phyloP scores from a whole-genome alignment of 1,140 invertebrate species.

The Cydia fagiglandana region DNA sequence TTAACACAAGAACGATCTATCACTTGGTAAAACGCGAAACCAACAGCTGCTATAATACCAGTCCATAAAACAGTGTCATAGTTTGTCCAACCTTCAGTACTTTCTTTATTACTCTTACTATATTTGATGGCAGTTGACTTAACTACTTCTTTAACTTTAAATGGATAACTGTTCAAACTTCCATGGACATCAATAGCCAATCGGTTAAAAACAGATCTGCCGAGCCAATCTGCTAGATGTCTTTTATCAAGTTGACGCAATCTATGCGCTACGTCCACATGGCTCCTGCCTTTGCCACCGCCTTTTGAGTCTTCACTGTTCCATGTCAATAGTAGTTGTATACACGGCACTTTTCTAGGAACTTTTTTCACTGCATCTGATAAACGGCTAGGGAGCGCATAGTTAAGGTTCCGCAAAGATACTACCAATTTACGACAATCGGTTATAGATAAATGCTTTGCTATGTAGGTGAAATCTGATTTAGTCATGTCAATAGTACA shows the following conservation, averaged over 20 bases:
- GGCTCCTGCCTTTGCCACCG: constrained; percentile 79
- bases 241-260: constrained; percentile 79
- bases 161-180: constrained; percentile 49
- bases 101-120: constrained; percentile 41
- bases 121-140: constrained; percentile 40
- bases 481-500: constrained; percentile 80
- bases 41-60: constrained; percentile 40
- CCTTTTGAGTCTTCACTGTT: constrained; percentile 66
- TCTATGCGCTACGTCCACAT: constrained; percentile 76
- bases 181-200: constrained; percentile 79
- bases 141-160: constrained; percentile 40
- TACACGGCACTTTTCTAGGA: constrained; percentile 76
- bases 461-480: constrained; percentile 79
- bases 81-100: constrained; percentile 45
- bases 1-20: constrained; percentile 41
- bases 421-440: constrained; percentile 81
- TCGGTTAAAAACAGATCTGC: constrained; percentile 79
- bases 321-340: constrained; percentile 80
- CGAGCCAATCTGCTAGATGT: constrained; percentile 82
- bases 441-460: constrained; percentile 74
- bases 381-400: constrained; percentile 74
- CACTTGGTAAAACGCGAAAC: constrained; percentile 41
- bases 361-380: constrained; percentile 72
- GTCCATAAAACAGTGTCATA: constrained; percentile 52
- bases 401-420: constrained; percentile 78